Percentiles rank a stretch among this genome's conserved stretches.
These are phyloP conservation scores for Microplitis deprimator DNA, from an alignment of 2,888 invertebrate species.

Conservation along the genomic window DNA sequence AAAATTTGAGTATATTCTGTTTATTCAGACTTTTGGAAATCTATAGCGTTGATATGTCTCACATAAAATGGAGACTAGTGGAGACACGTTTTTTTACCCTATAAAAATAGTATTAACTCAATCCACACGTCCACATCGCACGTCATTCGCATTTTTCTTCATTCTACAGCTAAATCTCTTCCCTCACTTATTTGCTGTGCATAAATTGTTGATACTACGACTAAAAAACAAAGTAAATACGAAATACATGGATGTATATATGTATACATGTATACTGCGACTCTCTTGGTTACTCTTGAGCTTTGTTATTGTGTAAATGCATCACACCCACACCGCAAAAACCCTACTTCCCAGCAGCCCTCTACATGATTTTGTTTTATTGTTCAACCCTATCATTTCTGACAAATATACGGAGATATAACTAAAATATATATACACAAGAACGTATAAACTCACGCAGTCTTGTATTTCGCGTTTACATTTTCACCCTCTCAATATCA, in stretches of 20 bases:
- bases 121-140: conserved; percentile 40
- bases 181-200: conserved; percentile 21
- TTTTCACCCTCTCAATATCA: not conserved
- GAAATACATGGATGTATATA: not conserved
- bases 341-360: not conserved
- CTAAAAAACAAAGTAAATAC: not conserved
- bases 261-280: not conserved
- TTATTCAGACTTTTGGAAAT: no score
- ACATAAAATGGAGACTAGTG: not conserved
- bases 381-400: not conserved
- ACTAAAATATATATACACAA: not conserved
- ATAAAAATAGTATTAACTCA: not conserved
- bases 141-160: conserved; percentile 53
- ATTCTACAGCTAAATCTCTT: conserved; percentile 43
- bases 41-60: no score
- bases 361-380: not conserved
- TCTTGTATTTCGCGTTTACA: not conserved
- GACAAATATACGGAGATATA: not conserved
- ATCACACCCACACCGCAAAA: not conserved
- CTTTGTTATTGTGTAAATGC: not conserved
- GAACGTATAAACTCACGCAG: not conserved
- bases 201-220: not conserved
- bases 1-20: no score
- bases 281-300: not conserved
- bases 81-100: not conserved